Evolutionary conservation across 1,140 invertebrate species (phyloP), one percentile per base, ranked within the genome.

Genomic region (Drusus annulatus): DNA sequence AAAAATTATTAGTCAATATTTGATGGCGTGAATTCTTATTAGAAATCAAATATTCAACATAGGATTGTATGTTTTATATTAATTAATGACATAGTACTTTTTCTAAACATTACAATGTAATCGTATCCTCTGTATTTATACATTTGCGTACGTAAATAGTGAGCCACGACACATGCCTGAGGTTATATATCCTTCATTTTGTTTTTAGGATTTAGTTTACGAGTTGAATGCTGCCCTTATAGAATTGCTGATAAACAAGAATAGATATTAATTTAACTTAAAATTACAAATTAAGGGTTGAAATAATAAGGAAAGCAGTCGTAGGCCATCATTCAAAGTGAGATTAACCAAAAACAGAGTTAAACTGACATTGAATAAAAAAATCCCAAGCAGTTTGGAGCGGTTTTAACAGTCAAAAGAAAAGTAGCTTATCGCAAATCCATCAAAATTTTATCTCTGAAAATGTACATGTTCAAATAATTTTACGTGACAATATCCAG

Each of bases 1-100:
- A 71, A 19, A 52, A 74, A 56, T 71, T 45, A 45, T 45, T 71
- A 71, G 17, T 51, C 45, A 71, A 71, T 15, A 51, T 71, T 65
- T 65, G 36, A 71, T 71, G 51, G 69, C 69, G 23, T 74, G 69
- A 74, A 74, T 25, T 36, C 21, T 28, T 25, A 21, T 74, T 54
- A 56, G 21, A 69, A 69, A 19, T 16, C 56, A 60, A 60, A 60
- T 60, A 28, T 65, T n/a, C 62, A 65, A 65, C 62, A 13, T 25
- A 28, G 21, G 10, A 25, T 0, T 15, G 62, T 31, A 65, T 25
- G 28, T 25, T n/a, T 25, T 7, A 63, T 25, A 63, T 63, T 45
- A 10, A 45, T 45, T 69, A 69, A 69, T 69, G 65, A 69, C 36
- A 50, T 17, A 50, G 65, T 17, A 69, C 17, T 45, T 65, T 65